These are phyloP conservation scores for Phocides pigmalion DNA, from an alignment of 1,140 invertebrate species.

Conservation along the genomic window DNA sequence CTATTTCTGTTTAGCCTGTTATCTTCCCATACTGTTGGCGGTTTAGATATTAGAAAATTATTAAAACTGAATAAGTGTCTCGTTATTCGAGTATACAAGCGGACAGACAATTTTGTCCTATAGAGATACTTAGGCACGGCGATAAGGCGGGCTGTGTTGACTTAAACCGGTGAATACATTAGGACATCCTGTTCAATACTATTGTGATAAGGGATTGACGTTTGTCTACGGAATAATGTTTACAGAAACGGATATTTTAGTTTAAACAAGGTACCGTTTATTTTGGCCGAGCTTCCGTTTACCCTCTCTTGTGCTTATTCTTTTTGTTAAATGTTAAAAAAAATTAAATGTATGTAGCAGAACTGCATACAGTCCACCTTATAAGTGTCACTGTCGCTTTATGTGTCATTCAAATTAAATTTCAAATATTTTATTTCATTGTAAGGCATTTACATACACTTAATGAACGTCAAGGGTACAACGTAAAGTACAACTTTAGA, in stretches of 20 bases:
- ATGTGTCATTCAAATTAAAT: no score
- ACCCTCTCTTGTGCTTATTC: no score
- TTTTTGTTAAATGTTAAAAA: no score
- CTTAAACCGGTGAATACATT: neutral
- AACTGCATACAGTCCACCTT: no score
- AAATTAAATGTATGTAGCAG: no score
- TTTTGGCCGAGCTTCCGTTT: neutral
- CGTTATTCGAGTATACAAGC: neutral
- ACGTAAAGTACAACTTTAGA: no score
- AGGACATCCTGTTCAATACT: slow-evolving; percentile 28
- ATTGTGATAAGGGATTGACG: slow-evolving; percentile 24
- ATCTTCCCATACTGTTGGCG: no score
- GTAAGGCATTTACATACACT: no score
- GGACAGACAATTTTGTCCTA: neutral
- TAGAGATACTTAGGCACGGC: neutral
- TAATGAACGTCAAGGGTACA: no score
- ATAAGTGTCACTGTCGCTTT: no score
- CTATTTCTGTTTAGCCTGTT: no score
- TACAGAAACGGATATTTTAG: slow-evolving; percentile 20
- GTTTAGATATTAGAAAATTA: neutral
- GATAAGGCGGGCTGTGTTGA: neutral
- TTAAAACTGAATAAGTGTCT: neutral
- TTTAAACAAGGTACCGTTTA: slow-evolving; percentile 8
- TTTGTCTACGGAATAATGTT: slow-evolving; percentile 19
- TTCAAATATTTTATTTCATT: no score